Base-by-base conservation (phyloP, 2,113 vertebrate genomes). In the Triplophysa rosa region DNA sequence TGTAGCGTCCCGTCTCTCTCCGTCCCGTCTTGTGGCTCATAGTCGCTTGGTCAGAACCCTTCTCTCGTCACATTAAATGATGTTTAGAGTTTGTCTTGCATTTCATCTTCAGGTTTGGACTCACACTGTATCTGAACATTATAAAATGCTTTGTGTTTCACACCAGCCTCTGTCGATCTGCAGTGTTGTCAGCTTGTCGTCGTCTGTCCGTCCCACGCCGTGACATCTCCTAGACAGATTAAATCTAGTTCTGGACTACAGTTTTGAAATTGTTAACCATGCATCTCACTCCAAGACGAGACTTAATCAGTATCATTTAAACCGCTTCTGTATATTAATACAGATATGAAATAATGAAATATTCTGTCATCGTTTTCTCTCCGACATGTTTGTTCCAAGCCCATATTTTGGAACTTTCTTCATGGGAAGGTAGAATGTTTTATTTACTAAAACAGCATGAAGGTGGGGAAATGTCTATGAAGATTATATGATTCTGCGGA, bases 11-110 rank as follows among this genome's bases (percentile, higher is more conserved):
- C 4, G 67, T 77, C 71, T 63, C 40, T 1, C 73, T 80, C 21
- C 29, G 66, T 83, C 73, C 82, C 49, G 79, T 78, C 68, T 45
- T 81, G 82, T 81, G 54, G 19, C 19, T 69, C 75, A 84, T 80
- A 62, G 42, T 69, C 6, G 64, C 66, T 76, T 83, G 49, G 23
- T 74, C 40, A 74, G 59, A 63, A 63, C 4, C 8, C 58, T 37
- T 74, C 19, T 77, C 23, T 37, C 26, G 56, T 81, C 67, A 49
- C 37, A 49, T 80, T 70, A n/a, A 52, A 23, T 59, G 63, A 62
- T 67, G 61, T 65, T 76, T 26, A 66, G 13, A 52, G n/a, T 79
- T 74, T 13, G 17, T 33, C 54, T 65, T 69, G 33, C 21, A 59
- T 23, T 67, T 42, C 54, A 63, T 65, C 76, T 82, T 63, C 70